Base-by-base conservation (phyloP, 1,140 invertebrate species). In the Eriocheir sinensis region DNA sequence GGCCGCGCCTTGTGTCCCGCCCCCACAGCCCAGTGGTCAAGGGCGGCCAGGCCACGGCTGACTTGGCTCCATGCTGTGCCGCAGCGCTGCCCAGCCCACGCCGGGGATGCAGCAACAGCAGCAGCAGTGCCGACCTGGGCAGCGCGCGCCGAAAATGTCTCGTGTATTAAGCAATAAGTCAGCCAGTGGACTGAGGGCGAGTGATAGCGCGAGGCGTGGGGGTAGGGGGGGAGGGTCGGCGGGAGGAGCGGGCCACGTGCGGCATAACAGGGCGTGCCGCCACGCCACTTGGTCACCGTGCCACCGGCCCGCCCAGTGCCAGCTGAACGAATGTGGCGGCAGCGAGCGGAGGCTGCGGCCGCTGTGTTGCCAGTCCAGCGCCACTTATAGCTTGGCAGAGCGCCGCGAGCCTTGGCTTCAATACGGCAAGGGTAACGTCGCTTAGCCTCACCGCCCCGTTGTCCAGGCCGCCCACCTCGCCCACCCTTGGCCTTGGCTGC, bases 351-450 rank as follows among this genome's bases (percentile, higher is more conserved):
- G 72, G 53, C 53, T 91, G 53, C 30, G 90, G 90, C 44, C 48
- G 32, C 89, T 80, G 32, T 92, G 72, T 92, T 83, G 91, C 91
- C 32, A 83, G 91, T 81, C 36, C 91, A 92, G 38, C 72, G 38
- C 91, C 91, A 36, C 41, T 92, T 92, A 92, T 92, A 92, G 91
- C 91, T 92, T 92, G 91, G 91, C 91, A 92, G 4, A 38, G 41
- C 40, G 91, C 91, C 91, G 17, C 40, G 79, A 79, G 91, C 48
- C 91, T 92, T 92, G 91, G 91, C 91, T 92, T 92, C 91, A 83
- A 92, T 44, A 83, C 44, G 91, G 80, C 91, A 41, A 83, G 90
- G 34, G 72, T 83, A 83, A 81, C 72, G 53, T 81, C 72, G 91
- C 81, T 36, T 40, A 15, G 53, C n/a, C 53, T 79, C 41, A 9